Evolutionary conservation across 2,113 vertebrate species (phyloP), one percentile per base, ranked within the genome.

Genomic region (Rhinoderma darwinii): DNA sequence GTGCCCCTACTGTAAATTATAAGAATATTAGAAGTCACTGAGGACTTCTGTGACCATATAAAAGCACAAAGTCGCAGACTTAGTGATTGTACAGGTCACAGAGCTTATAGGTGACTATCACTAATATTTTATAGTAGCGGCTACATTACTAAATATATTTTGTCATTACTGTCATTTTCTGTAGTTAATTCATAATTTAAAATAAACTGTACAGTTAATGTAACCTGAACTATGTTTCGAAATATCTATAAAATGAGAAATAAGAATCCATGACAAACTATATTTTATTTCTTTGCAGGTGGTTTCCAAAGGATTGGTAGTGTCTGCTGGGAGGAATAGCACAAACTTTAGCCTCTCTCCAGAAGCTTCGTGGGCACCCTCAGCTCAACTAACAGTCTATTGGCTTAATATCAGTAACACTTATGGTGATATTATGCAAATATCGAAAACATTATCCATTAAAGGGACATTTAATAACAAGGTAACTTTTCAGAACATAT

Each of bases 311-410:
- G 92, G 92, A n/a, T 88, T 89, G 76, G 35, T 93, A 30, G 85
- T 96, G 30, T 76, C 88, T 50, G 88, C 89, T 15, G 94, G 93
- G 0, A 90, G 18, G 0, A 89, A 63, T 12, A 90, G 87, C 1
- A 54, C 54, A 1, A 63, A 86, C 22, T 78, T 94, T 56, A 70
- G 56, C 5, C 88, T 96, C 82, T 76, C 89, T 12, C 93, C 95
- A 10, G 88, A 91, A 6, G 9, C 27, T 5, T 90, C 87, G 7
- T 96, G 95, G 95, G 90, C 88, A 84, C 94, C 94, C 2, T 0
- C 39, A 78, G 93, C 91, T 32, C 88, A 66, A 4, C 27, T 96
- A 50, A 10, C 94, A 1, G 91, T 93, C 72, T 94, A 92, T 88
- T 90, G 89, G 14, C 77, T 94, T 2, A 86, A n/a, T 41, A 32